Evolutionary conservation across 1,140 invertebrate species (phyloP).

Genomic region (Eueides isabella): DNA sequence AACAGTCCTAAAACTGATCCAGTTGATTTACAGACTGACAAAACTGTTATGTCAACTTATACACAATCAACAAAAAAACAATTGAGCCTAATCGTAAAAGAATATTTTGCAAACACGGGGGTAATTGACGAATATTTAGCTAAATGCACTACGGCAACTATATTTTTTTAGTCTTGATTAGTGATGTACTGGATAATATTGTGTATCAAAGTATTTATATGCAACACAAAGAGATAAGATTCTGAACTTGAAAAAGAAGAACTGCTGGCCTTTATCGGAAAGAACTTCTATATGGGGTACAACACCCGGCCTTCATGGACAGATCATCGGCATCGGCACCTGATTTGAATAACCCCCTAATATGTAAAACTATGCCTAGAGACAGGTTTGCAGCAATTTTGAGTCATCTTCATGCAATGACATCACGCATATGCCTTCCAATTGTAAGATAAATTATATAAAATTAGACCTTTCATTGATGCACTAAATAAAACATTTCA

Average conservation of each 20-base stretch:
- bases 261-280: too few species aligned
- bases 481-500: constrained; percentile 49
- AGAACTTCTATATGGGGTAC: too few species aligned
- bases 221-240: constrained; percentile 55
- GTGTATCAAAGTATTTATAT: constrained; percentile 55
- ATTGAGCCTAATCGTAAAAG: constrained; percentile 47
- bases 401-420: too few species aligned
- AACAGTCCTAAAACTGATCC: too few species aligned
- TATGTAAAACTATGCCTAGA: too few species aligned
- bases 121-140: constrained; percentile 51
- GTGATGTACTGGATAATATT: constrained; percentile 59
- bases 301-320: too few species aligned
- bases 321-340: too few species aligned
- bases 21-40: too few species aligned
- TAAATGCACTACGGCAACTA: constrained; percentile 46
- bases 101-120: constrained; percentile 46
- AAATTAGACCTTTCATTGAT: constrained; percentile 48
- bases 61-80: too few species aligned
- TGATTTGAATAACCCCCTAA: too few species aligned
- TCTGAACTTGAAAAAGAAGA: constrained; percentile 51
- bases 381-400: too few species aligned
- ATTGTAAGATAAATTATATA: constrained; percentile 51
- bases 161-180: constrained; percentile 56
- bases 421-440: constrained; percentile 40
- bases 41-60: too few species aligned